Conservation (phyloP, 1,140 invertebrate genomes). For the Contarinia nasturtii region DNA sequence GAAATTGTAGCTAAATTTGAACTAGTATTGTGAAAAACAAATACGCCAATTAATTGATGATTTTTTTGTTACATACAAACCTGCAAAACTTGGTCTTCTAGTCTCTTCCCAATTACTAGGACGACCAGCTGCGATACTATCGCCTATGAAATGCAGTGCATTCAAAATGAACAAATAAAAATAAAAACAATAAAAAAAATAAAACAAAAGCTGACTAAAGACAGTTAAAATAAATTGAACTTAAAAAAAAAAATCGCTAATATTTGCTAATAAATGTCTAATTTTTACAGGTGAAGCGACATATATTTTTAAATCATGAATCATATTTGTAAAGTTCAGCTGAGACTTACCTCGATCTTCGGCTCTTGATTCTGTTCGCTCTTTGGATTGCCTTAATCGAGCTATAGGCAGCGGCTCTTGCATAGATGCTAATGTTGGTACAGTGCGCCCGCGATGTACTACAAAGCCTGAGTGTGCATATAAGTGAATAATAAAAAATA, state of each 20-base stretch:
- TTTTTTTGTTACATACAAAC: constrained; percentile 12
- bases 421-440: constrained; percentile 57
- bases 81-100: constrained; percentile 53
- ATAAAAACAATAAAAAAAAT: constrained; percentile 1
- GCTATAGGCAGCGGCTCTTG: constrained; percentile 32
- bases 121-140: constrained; percentile 50
- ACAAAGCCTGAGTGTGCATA: constrained; percentile 35
- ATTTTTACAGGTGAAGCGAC: too few relatives aligned
- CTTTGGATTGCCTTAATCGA: constrained; percentile 34
- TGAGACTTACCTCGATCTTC: constrained; percentile 31
- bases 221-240: too few relatives aligned
- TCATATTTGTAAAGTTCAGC: too few relatives aligned
- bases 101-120: constrained; percentile 67
- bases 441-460: constrained; percentile 54
- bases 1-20: too few relatives aligned
- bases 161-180: constrained; percentile 2
- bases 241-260: too few relatives aligned
- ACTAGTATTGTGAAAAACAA: neutral
- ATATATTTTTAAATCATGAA: too few relatives aligned
- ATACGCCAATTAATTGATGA: neutral
- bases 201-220: constrained; percentile 2
- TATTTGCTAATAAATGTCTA: too few relatives aligned
- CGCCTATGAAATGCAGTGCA: constrained; percentile 10
- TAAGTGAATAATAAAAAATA: neutral
- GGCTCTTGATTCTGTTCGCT: constrained; percentile 39